Base-by-base conservation (phyloP, 1,140 invertebrate species). In the Lineus longissimus region DNA sequence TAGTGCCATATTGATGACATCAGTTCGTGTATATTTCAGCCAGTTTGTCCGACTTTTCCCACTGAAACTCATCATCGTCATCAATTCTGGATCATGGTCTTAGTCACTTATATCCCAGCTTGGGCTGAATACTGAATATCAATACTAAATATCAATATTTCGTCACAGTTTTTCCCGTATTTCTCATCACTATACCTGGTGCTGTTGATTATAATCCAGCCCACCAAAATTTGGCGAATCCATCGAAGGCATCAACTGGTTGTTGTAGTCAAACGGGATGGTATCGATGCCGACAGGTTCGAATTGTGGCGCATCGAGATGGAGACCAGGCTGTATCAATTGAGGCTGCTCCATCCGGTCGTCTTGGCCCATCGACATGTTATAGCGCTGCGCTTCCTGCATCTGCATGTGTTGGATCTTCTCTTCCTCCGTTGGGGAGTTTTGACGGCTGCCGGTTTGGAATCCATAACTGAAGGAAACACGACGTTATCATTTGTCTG, bases 381-480 rank as follows among this genome's bases (percentile, higher is more conserved):
- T 68, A 36, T 36, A 36, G n/a, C 47, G 55, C 41, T 63, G 64
- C 23, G 54, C 51, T 40, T 68, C 66, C 29, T 65, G 59, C 36
- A 62, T 56, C 51, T 59, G 30, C 59, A 70, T 69, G 1, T 62
- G 64, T 29, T 58, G 61, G 13, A 73, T 74, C 45, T 87, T 82
- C 66, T 92, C 90, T 71, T 94, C 92, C 76, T 93, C 91, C 11
- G 91, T 91, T 2, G 92, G 92, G 9, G 92, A 94, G 23, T 91
- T 92, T 76, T 95, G 92, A 72, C 91, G 86, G 70, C 92, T 94
- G n/a, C 91, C 91, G 4, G 89, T 36, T 36, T 36, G 33, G 33
- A 36, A 36, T 4, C 33, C 33, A 15, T 36, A 36, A 4, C 33
- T 36, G 33, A 36, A 36, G 15, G 33, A 36, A 15, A 36, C 6